Evolutionary conservation across 2,113 vertebrate genomes (phyloP).

Genomic region (Himantopus leucocephalus): DNA sequence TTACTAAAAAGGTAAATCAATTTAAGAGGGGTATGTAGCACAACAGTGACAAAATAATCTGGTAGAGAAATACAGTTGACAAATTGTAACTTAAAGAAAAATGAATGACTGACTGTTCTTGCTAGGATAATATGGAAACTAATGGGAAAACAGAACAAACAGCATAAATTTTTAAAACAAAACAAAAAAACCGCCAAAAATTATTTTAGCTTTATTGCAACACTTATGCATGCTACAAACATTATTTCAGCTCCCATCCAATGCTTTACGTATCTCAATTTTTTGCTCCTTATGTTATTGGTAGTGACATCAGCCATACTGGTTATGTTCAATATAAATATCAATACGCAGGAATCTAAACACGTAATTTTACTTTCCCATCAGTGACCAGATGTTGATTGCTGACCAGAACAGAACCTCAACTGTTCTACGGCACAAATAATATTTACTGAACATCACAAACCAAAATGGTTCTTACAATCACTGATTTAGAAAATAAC

Average conservation of each 20-base stretch:
- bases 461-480: not conserved
- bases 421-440: not conserved
- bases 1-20: not conserved
- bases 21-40: not conserved
- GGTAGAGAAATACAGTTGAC: not conserved
- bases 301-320: accelerated
- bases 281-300: not conserved
- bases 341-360: not conserved
- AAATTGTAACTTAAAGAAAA: not conserved
- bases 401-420: not conserved
- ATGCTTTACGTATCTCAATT: not conserved
- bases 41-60: not conserved
- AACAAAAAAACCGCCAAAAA: not conserved
- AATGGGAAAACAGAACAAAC: not conserved
- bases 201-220: not conserved
- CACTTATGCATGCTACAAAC: not conserved
- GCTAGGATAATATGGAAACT: not conserved
- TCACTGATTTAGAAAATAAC: not conserved
- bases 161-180: not conserved
- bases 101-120: not conserved
- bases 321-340: not conserved
- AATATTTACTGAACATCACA: not conserved
- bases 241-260: not conserved
- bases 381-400: not conserved
- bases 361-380: not conserved